Conservation (phyloP, 2,113 vertebrate genomes). For the Amblyopsis rosae region DNA sequence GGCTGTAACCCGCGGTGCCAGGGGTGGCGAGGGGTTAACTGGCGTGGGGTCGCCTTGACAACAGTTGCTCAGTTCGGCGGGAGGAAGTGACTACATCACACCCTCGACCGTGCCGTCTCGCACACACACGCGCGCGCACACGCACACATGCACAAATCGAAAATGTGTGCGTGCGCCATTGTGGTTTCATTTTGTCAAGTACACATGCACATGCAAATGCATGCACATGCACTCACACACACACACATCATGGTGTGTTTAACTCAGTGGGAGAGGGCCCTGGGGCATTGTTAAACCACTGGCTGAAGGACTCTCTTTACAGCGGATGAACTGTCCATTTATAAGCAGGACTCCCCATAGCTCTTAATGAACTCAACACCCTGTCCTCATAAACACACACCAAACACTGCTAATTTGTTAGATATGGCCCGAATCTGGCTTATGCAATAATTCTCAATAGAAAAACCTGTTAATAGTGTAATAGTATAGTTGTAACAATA, state of each 20-base stretch:
- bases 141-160: not conserved
- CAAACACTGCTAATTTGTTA: no score
- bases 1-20: conserved; percentile 76
- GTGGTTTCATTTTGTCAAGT: conserved; percentile 13
- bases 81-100: conserved; percentile 75
- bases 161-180: conserved; percentile 45
- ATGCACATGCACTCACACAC: conserved; percentile 35
- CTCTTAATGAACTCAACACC: conserved; percentile 38
- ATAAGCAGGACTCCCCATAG: conserved; percentile 39
- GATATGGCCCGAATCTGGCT: no score
- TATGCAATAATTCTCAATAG: no score
- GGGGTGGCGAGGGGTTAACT: conserved; percentile 82
- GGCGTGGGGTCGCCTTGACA: conserved; percentile 81
- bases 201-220: not conserved
- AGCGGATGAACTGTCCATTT: conserved; percentile 60
- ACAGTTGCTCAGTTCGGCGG: conserved; percentile 67
- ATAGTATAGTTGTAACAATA: no score
- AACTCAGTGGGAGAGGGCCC: conserved; percentile 64
- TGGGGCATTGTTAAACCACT: conserved; percentile 63
- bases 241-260: conserved; percentile 63
- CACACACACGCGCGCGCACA: not conserved
- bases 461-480: no score
- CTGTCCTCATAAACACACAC: no score
- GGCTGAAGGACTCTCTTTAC: conserved; percentile 37
- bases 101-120: conserved; percentile 57